A percentile compares a stretch with the other conserved stretches of the same genome.
Conservation (phyloP, 2,888 invertebrate species). For the Ophion ellenae region DNA sequence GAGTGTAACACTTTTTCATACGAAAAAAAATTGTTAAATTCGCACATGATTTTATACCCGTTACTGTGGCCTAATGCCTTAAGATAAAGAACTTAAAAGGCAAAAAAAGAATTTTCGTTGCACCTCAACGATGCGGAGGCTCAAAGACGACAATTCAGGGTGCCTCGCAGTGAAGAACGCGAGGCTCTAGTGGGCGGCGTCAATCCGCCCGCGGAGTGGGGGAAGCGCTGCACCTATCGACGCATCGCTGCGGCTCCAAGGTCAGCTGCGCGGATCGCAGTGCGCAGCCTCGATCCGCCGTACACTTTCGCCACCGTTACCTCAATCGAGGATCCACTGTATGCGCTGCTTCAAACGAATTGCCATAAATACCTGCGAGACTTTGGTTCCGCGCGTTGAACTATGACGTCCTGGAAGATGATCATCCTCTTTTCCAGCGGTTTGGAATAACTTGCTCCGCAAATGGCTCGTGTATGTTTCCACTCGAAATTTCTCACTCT, state of each 20-base stretch:
- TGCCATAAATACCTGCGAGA: constrained; percentile 69
- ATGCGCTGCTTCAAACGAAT: background rate
- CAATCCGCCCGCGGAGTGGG: background rate
- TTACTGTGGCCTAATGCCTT: no score
- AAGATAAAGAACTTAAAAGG: background rate
- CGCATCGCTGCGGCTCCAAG: background rate
- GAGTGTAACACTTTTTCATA: no score
- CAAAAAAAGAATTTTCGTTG: background rate
- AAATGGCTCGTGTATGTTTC: background rate
- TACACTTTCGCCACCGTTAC: background rate
- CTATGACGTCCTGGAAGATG: constrained; percentile 72
- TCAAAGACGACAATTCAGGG: background rate
- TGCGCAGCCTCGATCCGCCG: background rate
- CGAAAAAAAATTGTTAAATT: no score
- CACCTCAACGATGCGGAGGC: background rate
- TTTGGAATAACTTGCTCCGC: background rate
- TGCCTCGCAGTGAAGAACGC: background rate
- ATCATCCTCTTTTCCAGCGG: constrained; percentile 53
- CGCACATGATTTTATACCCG: no score
- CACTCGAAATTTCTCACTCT: background rate
- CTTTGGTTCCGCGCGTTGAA: constrained; percentile 69
- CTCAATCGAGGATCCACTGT: background rate
- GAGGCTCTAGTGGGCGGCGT: background rate
- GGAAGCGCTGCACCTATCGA: background rate
- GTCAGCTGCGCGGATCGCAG: background rate